Conservation (phyloP, 2,888 invertebrate species). For the Crematogaster levior region DNA sequence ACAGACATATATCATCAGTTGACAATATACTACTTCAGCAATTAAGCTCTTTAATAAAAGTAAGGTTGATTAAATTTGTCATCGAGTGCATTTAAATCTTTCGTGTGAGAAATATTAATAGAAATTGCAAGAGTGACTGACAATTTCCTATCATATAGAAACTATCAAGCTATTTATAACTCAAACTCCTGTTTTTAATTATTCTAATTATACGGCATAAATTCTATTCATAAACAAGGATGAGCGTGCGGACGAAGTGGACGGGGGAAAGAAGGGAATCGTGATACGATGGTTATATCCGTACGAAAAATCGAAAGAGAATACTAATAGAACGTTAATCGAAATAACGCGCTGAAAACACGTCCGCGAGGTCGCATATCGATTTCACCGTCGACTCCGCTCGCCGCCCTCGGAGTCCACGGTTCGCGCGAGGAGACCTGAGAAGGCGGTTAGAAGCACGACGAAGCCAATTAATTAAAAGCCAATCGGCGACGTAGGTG, state of each 20-base stretch:
- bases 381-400: constrained; percentile 9
- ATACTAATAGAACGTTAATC: constrained; percentile 36
- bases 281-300: neutral
- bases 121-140: neutral
- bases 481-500: constrained; percentile 54
- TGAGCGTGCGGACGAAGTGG: neutral
- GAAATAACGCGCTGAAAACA: constrained; percentile 26
- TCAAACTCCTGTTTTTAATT: neutral
- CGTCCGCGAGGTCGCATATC: constrained; percentile 26
- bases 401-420: neutral
- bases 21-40: neutral
- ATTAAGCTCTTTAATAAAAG: neutral
- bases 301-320: constrained; percentile 7
- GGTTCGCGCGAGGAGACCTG: neutral
- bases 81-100: neutral
- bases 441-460: constrained; percentile 17
- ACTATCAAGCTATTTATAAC: neutral
- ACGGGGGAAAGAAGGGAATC: neutral
- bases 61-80: neutral
- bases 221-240: neutral
- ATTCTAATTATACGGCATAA: neutral
- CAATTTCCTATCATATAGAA: constrained; percentile 1
- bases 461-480: constrained; percentile 57
- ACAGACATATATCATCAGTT: too few relatives aligned
- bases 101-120: neutral